Evolutionary conservation across 1,140 invertebrate genomes (phyloP).

Genomic region (Drosophila guanche): DNA sequence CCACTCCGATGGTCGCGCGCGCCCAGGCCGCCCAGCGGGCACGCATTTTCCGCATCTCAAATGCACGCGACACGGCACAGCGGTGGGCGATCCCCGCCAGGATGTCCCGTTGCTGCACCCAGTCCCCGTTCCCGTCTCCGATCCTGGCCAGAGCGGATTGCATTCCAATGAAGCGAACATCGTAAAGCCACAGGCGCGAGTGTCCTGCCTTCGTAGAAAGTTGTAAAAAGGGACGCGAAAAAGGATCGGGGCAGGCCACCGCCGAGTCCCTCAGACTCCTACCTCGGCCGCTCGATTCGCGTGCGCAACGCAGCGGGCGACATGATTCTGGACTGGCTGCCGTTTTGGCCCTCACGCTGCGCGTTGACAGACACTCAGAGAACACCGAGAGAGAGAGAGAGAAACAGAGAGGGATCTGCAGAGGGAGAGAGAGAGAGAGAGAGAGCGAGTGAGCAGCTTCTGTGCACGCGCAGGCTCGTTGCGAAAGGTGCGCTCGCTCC

Average conservation of each 20-base stretch:
- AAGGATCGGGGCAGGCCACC: no score
- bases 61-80: conserved; percentile 26
- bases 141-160: conserved; percentile 13
- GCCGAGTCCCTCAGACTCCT: background rate
- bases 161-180: conserved; percentile 68
- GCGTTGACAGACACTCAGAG: conserved; percentile 29
- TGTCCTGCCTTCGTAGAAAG: conserved; percentile 52
- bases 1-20: no score
- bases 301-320: conserved; percentile 64
- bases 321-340: conserved; percentile 37
- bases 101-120: background rate
- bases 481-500: conserved; percentile 33
- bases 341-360: conserved; percentile 45
- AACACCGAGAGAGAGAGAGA: conserved; percentile 5
- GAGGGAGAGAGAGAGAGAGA: conserved; percentile 16
- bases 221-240: conserved; percentile 21
- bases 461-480: conserved; percentile 59
- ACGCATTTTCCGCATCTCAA: conserved; percentile 25
- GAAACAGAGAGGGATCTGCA: conserved; percentile 5
- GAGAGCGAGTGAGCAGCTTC: conserved; percentile 47
- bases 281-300: conserved; percentile 48
- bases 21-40: conserved; percentile 10
- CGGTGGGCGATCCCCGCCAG: background rate
- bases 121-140: background rate
- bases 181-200: conserved; percentile 61